A percentile compares a stretch with the other conserved stretches of the same genome.
Evolutionary conservation across 2,113 vertebrate genomes (phyloP).

Genomic region (Megaceryle maxima): DNA sequence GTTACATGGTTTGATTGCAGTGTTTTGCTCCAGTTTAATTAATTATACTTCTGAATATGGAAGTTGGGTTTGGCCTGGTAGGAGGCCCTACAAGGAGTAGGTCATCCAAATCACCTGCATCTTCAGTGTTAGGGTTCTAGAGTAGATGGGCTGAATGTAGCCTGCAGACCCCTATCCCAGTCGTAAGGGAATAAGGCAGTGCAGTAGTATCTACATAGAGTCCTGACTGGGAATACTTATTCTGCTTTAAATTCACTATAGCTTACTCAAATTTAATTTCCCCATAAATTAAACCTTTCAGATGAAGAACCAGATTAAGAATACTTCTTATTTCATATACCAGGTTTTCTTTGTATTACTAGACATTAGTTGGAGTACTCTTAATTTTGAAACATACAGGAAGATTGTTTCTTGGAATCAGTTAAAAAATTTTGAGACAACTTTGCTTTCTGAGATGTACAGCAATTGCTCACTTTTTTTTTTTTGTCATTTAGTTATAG

Average conservation of each 20-base stretch:
- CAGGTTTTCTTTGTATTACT: neutral
- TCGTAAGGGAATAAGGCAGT: neutral
- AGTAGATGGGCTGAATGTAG: neutral
- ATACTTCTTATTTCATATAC: neutral
- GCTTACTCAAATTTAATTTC: neutral
- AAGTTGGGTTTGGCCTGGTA: neutral
- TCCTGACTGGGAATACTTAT: neutral
- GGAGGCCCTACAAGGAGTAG: neutral
- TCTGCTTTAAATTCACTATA: neutral
- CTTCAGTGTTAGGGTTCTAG: neutral
- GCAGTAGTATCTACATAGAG: neutral
- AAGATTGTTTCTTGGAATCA: neutral
- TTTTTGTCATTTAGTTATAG: neutral
- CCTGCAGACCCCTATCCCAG: neutral
- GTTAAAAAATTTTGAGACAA: neutral
- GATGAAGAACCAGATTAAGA: neutral
- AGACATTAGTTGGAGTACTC: neutral
- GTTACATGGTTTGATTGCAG: rapidly evolving
- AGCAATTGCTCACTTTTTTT: neutral
- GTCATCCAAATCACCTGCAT: neutral
- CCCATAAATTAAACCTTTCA: neutral
- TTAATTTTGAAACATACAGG: neutral
- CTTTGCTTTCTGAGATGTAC: neutral
- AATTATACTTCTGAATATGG: neutral
- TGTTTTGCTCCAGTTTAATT: neutral